Base-by-base conservation (phyloP, 1,140 invertebrate species). In the Drosophila subobscura region DNA sequence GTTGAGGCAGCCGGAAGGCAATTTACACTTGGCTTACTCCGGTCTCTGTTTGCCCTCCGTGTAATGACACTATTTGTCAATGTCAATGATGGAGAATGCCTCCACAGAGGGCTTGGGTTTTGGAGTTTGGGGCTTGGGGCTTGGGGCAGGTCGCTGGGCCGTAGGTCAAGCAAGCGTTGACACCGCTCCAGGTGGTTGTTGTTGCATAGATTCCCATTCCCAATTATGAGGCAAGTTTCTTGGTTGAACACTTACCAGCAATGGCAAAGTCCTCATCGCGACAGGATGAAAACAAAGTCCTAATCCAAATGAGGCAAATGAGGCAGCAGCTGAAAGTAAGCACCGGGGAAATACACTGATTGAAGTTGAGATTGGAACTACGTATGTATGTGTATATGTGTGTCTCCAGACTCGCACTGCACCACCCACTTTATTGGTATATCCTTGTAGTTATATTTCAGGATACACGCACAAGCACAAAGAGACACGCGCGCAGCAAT, bases 51-150 rank as follows among this genome's bases (percentile, higher is more conserved):
- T 63, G 22, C 22, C 41, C 25, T 53, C 57, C 50, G 29, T 75
- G 54, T 57, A 64, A 75, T 88, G 83, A 88, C 83, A 86, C 79
- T 66, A 86, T 86, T 86, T 64, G 63, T 88, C 81, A 86, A 78
- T 86, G 83, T 88, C 81, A 78, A 71, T 53, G 58, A 20, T 12
- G 33, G 44, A 22, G 37, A 25, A 46, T 37, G 33, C 2, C 33
- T 12, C 49, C 45, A 10, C 25, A 16, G 7, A 22, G 10, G n/a
- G n/a, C n/a, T n/a, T n/a, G n/a, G n/a, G n/a, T n/a, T n/a, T n/a
- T n/a, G n/a, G n/a, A n/a, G n/a, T n/a, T n/a, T n/a, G n/a, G n/a
- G n/a, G n/a, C n/a, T n/a, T n/a, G 16, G 60, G 58, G 61, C 60
- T 49, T 42, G 50, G 61, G 59, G 46, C 72, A 59, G 45, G 41